A percentile compares a stretch with the other conserved stretches of the same genome.
Conservation (phyloP, 2,113 vertebrate genomes). For the Peromyscus californicus region DNA sequence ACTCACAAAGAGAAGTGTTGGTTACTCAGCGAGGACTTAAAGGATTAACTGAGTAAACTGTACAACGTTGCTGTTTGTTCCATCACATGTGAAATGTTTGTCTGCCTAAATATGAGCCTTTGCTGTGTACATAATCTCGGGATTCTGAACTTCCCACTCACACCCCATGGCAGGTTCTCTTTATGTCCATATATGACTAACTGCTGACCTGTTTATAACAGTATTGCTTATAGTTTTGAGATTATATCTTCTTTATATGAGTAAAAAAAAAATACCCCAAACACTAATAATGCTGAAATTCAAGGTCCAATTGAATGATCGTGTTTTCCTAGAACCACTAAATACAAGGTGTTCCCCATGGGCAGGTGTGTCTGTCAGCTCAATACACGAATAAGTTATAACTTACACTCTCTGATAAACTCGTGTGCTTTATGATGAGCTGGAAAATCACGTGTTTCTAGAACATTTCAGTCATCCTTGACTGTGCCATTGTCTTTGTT, state of each 20-base stretch:
- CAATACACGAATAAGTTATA: background rate
- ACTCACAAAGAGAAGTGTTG: background rate
- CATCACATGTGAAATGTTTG: background rate
- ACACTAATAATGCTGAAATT: conserved; percentile 10
- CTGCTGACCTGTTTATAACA: background rate
- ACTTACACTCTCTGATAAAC: background rate
- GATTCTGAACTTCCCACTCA: background rate
- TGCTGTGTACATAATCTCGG: background rate
- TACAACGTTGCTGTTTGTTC: background rate
- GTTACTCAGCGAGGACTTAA: background rate
- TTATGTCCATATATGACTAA: background rate
- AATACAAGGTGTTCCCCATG: background rate
- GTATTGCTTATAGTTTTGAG: background rate
- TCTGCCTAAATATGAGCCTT: background rate
- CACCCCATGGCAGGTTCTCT: background rate
- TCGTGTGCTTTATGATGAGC: background rate
- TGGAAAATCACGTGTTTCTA: background rate
- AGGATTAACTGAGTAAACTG: background rate
- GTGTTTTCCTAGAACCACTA: background rate
- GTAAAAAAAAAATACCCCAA: background rate
- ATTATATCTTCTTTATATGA: background rate
- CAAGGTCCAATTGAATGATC: background rate
- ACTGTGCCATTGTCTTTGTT: background rate
- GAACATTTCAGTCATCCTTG: background rate
- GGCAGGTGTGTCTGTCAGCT: background rate